Evolutionary conservation across 2,113 vertebrate species (phyloP).

Genomic region (Garra rufa): DNA sequence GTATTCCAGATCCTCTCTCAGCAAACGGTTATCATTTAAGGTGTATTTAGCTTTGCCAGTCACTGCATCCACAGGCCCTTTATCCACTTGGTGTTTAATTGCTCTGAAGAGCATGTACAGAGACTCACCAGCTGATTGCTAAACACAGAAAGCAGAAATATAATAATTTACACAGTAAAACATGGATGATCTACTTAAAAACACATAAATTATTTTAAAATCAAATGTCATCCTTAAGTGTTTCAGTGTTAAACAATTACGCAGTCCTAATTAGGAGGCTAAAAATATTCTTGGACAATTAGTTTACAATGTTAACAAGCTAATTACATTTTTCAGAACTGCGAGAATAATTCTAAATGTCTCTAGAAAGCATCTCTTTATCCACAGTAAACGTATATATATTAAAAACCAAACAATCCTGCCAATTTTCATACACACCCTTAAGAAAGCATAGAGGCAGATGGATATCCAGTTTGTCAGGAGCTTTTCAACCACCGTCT

Average conservation of each 20-base stretch:
- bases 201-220: background rate
- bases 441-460: conserved; percentile 92
- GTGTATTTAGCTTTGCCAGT: conserved; percentile 34
- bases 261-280: background rate
- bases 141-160: background rate
- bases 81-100: conserved; percentile 31
- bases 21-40: conserved; percentile 21
- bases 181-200: background rate
- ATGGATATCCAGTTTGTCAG: conserved; percentile 99
- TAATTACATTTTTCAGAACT: background rate
- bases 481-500: conserved; percentile 97
- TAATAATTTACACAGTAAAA: background rate
- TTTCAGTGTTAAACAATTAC: background rate
- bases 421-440: conserved; percentile 77
- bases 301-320: background rate
- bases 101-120: conserved; percentile 31
- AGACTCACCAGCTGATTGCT: conserved; percentile 11
- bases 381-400: background rate
- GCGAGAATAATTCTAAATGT: background rate
- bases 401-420: background rate
- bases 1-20: conserved; percentile 33
- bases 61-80: conserved; percentile 26
- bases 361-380: background rate
- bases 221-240: background rate
- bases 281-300: background rate